A percentile compares a stretch with the other conserved stretches of the same genome.
Conservation (phyloP, 2,888 invertebrate species). For the Drosophila quinaria region DNA sequence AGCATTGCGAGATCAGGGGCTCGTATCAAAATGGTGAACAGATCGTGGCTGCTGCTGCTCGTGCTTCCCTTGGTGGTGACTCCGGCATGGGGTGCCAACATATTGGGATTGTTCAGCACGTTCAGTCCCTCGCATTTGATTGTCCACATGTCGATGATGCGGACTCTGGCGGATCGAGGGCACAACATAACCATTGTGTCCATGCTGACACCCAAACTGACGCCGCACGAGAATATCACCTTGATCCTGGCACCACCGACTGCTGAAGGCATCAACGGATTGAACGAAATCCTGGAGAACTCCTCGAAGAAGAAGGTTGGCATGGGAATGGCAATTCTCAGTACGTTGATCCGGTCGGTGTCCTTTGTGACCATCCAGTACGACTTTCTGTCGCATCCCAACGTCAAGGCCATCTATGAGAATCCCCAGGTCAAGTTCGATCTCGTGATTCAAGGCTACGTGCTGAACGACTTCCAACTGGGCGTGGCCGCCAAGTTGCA, state of each 20-base stretch:
- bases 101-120: slow-evolving; percentile 78
- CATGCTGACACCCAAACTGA: slow-evolving; percentile 54
- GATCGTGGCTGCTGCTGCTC: slow-evolving; percentile 1
- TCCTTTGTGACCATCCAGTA: slow-evolving; percentile 57
- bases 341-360: not conserved
- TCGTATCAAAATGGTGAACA: slow-evolving; percentile 14
- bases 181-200: slow-evolving; percentile 82
- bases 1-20: not conserved
- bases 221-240: slow-evolving; percentile 66
- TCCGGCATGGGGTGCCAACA: slow-evolving; percentile 60
- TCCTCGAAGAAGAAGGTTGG: slow-evolving; percentile 41
- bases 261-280: slow-evolving; percentile 24
- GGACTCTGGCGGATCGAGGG: slow-evolving; percentile 74
- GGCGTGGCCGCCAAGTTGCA: slow-evolving; percentile 83
- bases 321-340: slow-evolving; percentile 1
- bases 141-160: slow-evolving; percentile 77
- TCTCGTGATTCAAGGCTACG: slow-evolving; percentile 79
- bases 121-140: slow-evolving; percentile 81
- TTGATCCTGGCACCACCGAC: slow-evolving; percentile 64
- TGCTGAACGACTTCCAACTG: slow-evolving; percentile 80
- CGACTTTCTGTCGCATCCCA: slow-evolving; percentile 65
- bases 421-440: slow-evolving; percentile 70
- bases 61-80: slow-evolving; percentile 22
- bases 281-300: slow-evolving; percentile 25
- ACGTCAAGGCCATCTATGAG: slow-evolving; percentile 71